These are phyloP conservation scores for Cheilinus undulatus DNA, from an alignment of 2,113 vertebrate genomes.

Conservation along the genomic window DNA sequence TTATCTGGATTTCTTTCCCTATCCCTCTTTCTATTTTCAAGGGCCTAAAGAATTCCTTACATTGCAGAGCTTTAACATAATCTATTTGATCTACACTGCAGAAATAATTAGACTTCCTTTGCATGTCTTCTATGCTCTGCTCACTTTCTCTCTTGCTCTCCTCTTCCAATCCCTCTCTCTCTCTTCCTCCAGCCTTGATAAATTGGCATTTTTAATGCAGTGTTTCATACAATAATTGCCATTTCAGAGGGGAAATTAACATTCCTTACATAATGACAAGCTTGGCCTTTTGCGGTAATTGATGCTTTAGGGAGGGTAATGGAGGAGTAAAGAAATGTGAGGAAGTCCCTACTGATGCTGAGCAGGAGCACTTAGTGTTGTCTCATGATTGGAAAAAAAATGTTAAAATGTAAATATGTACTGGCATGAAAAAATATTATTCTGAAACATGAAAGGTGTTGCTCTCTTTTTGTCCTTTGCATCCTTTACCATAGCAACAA, in stretches of 20 bases:
- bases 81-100: conserved; percentile 62
- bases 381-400: conserved; percentile 22
- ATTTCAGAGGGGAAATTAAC: conserved; percentile 74
- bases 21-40: conserved; percentile 41
- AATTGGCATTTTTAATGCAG: conserved; percentile 73
- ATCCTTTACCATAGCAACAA: conserved; percentile 54
- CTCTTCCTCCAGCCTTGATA: conserved; percentile 62
- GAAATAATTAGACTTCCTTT: conserved; percentile 16
- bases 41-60: conserved; percentile 26
- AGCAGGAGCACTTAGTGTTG: conserved; percentile 32
- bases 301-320: conserved; percentile 67
- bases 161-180: conserved; percentile 6
- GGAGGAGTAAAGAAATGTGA: conserved; percentile 37
- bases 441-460: conserved; percentile 26
- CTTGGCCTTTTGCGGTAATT: conserved; percentile 75
- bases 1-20: conserved; percentile 9
- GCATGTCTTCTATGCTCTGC: conserved; percentile 34
- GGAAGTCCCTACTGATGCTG: conserved; percentile 29
- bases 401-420: conserved; percentile 20
- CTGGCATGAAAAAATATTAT: not conserved
- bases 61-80: conserved; percentile 53
- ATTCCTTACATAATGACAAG: conserved; percentile 66
- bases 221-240: conserved; percentile 66
- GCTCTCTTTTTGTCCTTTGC: conserved; percentile 20
- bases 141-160: conserved; percentile 10